Conservation (phyloP, 2,797 vertebrate genomes). For the Microctenopoma lineatum region DNA sequence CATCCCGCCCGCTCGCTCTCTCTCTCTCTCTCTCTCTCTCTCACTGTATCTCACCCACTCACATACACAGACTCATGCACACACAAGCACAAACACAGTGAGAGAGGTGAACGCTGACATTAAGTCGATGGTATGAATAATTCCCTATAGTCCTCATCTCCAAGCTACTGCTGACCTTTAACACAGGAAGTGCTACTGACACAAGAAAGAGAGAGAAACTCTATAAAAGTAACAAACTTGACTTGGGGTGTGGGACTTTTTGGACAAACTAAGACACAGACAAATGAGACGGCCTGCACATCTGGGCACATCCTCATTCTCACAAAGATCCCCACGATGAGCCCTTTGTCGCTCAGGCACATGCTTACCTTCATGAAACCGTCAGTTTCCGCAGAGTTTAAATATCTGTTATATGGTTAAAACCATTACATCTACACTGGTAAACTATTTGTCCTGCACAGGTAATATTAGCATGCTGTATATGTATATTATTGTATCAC, state of each 20-base stretch:
- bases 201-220: slow-evolving; percentile 14
- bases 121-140: slow-evolving; percentile 98
- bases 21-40: slow-evolving; percentile 30
- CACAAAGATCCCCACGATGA: not conserved
- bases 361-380: no score
- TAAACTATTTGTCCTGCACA: no score
- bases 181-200: slow-evolving; percentile 81
- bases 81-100: slow-evolving; percentile 29
- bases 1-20: slow-evolving; percentile 75
- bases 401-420: no score
- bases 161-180: slow-evolving; percentile 93
- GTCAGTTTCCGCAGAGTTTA: no score
- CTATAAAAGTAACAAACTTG: not conserved
- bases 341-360: no score
- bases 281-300: not conserved
- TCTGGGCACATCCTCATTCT: not conserved
- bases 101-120: slow-evolving; percentile 88
- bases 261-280: not conserved
- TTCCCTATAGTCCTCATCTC: slow-evolving; percentile 90
- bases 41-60: slow-evolving; percentile 35
- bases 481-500: no score
- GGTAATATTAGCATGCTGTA: no score
- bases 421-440: no score
- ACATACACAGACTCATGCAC: slow-evolving; percentile 12
- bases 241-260: not conserved